phyloP scores from a whole-genome alignment of 2,888 invertebrate genomes.

The Drosophila fungiperda region DNA sequence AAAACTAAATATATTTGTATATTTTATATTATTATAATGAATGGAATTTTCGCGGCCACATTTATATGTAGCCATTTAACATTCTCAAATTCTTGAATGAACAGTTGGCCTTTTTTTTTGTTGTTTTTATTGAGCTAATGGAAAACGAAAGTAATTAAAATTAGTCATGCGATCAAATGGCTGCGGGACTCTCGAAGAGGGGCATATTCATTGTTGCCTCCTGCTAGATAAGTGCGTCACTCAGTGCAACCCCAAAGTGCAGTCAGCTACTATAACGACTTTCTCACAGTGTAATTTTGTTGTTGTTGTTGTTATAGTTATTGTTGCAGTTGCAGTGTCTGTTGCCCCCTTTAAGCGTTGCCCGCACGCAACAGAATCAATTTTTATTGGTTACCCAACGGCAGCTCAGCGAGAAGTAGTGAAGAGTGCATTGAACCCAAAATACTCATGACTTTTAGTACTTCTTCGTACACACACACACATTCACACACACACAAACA shows the following conservation, averaged over 20 bases:
- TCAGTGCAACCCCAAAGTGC: constrained; percentile 49
- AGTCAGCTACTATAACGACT: constrained; percentile 19
- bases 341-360: constrained; percentile 14
- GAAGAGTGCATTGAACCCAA: constrained; percentile 67
- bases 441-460: constrained; percentile 69
- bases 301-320: not conserved
- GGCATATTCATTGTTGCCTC: not conserved
- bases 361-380: constrained; percentile 70
- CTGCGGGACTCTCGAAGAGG: not conserved
- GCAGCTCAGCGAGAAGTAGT: constrained; percentile 48
- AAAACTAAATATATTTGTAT: not conserved
- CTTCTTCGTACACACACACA: constrained; percentile 44
- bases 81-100: constrained; percentile 43
- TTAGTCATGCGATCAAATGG: constrained; percentile 57
- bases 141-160: constrained; percentile 75
- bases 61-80: constrained; percentile 17
- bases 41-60: constrained; percentile 28
- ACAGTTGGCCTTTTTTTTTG: constrained; percentile 2
- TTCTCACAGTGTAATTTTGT: constrained; percentile 42
- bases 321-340: constrained; percentile 1
- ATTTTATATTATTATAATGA: constrained; percentile 14
- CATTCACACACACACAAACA: not conserved
- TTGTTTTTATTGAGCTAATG: constrained; percentile 55
- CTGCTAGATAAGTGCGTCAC: constrained; percentile 39
- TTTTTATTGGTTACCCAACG: constrained; percentile 77